Conservation (phyloP, 2,888 invertebrate genomes). For the Drosophila kuntzei region DNA sequence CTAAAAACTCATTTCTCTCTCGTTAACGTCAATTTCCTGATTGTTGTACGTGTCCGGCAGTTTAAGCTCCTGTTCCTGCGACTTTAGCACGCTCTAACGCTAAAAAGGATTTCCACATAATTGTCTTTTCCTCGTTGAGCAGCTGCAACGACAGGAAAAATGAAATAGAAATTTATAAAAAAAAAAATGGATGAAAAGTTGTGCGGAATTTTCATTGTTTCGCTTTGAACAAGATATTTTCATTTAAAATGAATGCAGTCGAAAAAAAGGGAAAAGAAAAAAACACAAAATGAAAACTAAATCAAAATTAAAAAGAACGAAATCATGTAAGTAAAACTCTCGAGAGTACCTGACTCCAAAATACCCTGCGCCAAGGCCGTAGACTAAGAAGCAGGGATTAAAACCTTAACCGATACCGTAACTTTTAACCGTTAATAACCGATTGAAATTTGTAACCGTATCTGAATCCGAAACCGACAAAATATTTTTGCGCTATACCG, state of each 20-base stretch:
- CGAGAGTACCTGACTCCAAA: no score
- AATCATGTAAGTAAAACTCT: not conserved
- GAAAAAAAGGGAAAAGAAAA: not conserved
- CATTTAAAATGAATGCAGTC: not conserved
- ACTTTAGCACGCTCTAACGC: not conserved
- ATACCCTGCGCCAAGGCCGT: no score
- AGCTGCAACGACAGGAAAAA: not conserved
- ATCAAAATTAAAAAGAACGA: not conserved
- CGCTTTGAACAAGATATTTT: slow-evolving; percentile 8
- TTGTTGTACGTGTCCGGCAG: slow-evolving; percentile 1
- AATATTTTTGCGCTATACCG: no score
- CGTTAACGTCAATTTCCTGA: slow-evolving; percentile 17
- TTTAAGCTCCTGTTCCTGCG: not conserved
- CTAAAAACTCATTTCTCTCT: slow-evolving; percentile 7
- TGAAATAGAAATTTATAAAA: not conserved
- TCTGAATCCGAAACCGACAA: no score
- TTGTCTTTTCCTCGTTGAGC: slow-evolving; percentile 35
- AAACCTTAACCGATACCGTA: no score
- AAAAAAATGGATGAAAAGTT: slow-evolving; percentile 19
- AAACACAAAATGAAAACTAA: not conserved
- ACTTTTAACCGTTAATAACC: no score
- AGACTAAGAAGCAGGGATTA: no score
- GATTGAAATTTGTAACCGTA: no score
- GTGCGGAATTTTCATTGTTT: not conserved
- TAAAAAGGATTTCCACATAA: slow-evolving; percentile 39